Conservation (phyloP, 2,113 vertebrate genomes). For the Neofelis nebulosa region DNA sequence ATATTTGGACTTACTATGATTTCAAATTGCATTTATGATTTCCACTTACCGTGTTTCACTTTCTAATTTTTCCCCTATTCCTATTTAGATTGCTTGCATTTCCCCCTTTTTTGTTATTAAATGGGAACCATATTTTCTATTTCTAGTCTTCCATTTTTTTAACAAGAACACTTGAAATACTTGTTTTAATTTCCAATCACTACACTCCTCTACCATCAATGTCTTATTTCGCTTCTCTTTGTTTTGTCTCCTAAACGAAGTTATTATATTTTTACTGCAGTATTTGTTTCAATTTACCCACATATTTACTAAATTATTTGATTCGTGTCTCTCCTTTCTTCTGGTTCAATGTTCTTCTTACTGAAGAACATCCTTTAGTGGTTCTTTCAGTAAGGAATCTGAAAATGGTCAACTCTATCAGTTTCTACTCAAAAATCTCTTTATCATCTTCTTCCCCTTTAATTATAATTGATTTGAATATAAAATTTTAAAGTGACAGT, state of each 20-base stretch:
- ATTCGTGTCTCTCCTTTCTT: background rate
- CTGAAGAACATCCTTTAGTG: background rate
- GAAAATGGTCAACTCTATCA: background rate
- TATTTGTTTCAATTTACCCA: background rate
- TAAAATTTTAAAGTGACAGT: background rate
- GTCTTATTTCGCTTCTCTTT: background rate
- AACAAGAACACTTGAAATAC: background rate
- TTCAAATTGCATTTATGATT: background rate
- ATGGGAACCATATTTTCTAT: background rate
- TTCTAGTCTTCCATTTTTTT: background rate
- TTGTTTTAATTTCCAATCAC: constrained; percentile 11
- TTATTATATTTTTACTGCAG: background rate
- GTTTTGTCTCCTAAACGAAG: background rate
- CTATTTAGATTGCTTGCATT: background rate
- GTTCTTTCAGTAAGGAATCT: background rate
- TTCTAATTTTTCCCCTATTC: background rate
- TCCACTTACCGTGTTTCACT: background rate
- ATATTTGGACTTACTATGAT: background rate
- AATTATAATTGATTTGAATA: background rate
- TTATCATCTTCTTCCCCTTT: background rate
- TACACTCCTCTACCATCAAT: background rate
- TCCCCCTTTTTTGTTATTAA: background rate
- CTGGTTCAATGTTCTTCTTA: background rate
- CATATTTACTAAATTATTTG: background rate
- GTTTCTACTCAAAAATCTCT: background rate